A percentile compares a stretch with the other conserved stretches of the same genome.
phyloP scores from a whole-genome alignment of 2,797 vertebrate genomes.

The Poecilia picta region DNA sequence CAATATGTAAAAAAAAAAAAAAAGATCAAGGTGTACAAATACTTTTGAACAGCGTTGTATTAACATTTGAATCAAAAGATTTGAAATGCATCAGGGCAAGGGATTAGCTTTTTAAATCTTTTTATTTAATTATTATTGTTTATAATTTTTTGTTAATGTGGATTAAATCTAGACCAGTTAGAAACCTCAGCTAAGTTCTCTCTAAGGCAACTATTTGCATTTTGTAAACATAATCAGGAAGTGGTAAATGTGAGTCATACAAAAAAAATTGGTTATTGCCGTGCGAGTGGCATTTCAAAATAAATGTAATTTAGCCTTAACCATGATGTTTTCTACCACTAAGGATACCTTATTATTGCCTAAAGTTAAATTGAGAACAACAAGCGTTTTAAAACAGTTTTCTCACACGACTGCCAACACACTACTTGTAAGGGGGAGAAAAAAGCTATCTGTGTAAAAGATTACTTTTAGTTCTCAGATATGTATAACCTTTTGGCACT shows the following conservation, averaged over 20 bases:
- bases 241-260: not conserved
- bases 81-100: not conserved
- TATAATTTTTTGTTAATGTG: not conserved
- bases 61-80: not conserved
- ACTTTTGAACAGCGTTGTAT: not conserved
- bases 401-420: not conserved
- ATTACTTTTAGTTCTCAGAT: not conserved
- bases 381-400: not conserved
- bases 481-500: not conserved
- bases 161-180: not conserved
- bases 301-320: not conserved
- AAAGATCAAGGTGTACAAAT: not conserved
- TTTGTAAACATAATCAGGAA: slow-evolving; percentile 1
- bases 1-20: not conserved
- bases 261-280: not conserved
- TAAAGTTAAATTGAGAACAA: not conserved
- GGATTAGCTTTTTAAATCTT: not conserved
- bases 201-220: not conserved
- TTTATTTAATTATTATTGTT: not conserved
- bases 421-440: not conserved
- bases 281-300: not conserved
- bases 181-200: not conserved
- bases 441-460: not conserved
- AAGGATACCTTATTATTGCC: slow-evolving; percentile 21
- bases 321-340: slow-evolving; percentile 31